Conservation (phyloP, 2,113 vertebrate genomes). For the Silurus asotus region DNA sequence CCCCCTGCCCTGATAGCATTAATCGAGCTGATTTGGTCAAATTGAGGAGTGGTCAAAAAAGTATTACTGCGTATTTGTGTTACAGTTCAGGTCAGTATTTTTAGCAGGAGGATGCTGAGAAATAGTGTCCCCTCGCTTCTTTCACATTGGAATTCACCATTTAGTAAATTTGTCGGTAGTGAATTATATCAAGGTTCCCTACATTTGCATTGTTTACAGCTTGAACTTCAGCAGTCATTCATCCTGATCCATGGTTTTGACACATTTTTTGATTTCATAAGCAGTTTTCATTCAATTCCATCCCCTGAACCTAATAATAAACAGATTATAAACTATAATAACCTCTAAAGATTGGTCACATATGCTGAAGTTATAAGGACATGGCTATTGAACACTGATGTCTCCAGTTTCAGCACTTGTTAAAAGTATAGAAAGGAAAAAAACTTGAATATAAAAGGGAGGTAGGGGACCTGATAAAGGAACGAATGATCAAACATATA, state of each 20-base stretch:
- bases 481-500: no score
- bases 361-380: neutral
- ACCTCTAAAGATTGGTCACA: neutral
- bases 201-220: neutral
- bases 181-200: neutral
- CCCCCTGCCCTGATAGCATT: neutral
- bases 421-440: neutral
- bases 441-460: neutral
- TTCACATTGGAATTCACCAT: neutral
- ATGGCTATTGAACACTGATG: neutral
- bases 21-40: neutral
- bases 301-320: neutral
- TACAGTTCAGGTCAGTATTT: constrained; percentile 37
- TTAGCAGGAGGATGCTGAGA: neutral
- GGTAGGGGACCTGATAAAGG: no score
- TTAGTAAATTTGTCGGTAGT: neutral
- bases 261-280: neutral
- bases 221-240: no score
- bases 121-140: neutral
- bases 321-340: neutral
- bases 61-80: constrained; percentile 45
- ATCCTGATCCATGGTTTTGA: no score
- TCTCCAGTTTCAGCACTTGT: neutral
- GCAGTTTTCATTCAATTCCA: neutral
- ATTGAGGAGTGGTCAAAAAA: constrained; percentile 7